Base-by-base conservation (phyloP, 2,888 invertebrate genomes). In the Lapara coniferarum region DNA sequence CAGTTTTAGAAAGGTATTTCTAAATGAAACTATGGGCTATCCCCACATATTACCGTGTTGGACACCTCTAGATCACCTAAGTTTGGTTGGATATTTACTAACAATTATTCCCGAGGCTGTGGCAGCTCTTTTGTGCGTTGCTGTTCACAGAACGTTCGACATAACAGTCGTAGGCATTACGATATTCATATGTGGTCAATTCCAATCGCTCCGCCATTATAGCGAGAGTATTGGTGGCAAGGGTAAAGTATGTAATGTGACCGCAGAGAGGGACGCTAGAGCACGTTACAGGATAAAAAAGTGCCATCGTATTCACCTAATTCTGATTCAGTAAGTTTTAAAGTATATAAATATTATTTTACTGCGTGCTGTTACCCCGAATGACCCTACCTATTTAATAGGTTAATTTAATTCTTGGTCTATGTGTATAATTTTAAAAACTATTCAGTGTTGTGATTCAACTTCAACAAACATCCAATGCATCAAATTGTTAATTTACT, bases 121-220 rank as follows among this genome's bases (percentile, higher is more conserved):
- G 3, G 82, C 88, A 0, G 77, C 89, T 0, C 52, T 82, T 2
- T 91, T 87, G 70, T 88, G 86, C 57, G 89, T 91, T 0, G 71
- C 66, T 19, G 78, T 88, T 1, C 92, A 92, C 68, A 71, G 81
- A 13, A 84, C 82, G 2, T 92, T 91, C 69, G 92, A 92, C 73
- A 71, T 86, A 44, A 81, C 84, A 1, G 77, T 81, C 10, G 79
- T 89, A 0, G 90, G 90, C 0, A 74, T 89, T 10, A 90, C 91
- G 86, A 86, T 90, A 68, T 90, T 90, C 68, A 73, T 85, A n/a
- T 85, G 87, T 66, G 91, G 90, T 0, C 90, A 91, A 73, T 90
- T 86, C 74, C 72, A 78, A 10, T 72, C 84, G 46, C 76, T 92
- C 6, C 82, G 83, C 7, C 71, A 81, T 7, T 83, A 83, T 68